A percentile compares a stretch with the other conserved stretches of the same genome.
Evolutionary conservation across 2,888 invertebrate genomes (phyloP).

Genomic region (Cacoxenus indagator): DNA sequence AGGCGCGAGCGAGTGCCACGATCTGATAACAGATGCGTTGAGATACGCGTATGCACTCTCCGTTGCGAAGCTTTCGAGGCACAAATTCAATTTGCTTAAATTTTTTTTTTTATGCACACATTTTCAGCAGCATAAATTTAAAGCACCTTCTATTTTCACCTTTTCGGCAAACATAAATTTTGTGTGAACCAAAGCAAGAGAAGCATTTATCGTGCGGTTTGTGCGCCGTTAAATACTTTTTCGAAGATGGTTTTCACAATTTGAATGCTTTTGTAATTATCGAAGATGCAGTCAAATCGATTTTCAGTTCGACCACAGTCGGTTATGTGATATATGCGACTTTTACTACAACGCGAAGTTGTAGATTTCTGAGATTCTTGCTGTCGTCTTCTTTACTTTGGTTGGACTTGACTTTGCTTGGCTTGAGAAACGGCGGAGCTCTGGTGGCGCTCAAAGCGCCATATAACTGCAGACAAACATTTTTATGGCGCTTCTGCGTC

Average conservation of each 20-base stretch:
- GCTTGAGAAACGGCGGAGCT: constrained; percentile 15
- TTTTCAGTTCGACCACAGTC: constrained; percentile 11
- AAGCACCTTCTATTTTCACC: constrained; percentile 64
- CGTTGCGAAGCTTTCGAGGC: constrained; percentile 30
- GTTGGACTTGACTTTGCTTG: constrained; percentile 26
- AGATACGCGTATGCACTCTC: constrained; percentile 30
- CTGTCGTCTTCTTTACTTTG: background rate
- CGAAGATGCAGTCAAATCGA: background rate
- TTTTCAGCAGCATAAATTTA: constrained; percentile 49
- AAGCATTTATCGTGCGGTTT: constrained; percentile 3
- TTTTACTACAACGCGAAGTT: too few relatives aligned
- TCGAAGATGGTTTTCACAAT: constrained; percentile 27
- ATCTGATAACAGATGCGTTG: constrained; percentile 36
- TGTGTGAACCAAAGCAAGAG: constrained; percentile 35
- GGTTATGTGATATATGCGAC: background rate
- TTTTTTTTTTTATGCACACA: constrained; percentile 53
- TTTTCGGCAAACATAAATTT: constrained; percentile 55
- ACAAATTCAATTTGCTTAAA: constrained; percentile 56
- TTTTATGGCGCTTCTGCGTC: constrained; percentile 50
- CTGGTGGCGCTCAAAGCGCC: constrained; percentile 65
- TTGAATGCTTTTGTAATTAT: constrained; percentile 11
- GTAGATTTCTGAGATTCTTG: too few relatives aligned
- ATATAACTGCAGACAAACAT: constrained; percentile 65
- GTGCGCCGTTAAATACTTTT: constrained; percentile 10
- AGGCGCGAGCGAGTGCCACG: constrained; percentile 24